Base-by-base conservation (phyloP, 2,888 invertebrate genomes). In the Calameuta filiformis region DNA sequence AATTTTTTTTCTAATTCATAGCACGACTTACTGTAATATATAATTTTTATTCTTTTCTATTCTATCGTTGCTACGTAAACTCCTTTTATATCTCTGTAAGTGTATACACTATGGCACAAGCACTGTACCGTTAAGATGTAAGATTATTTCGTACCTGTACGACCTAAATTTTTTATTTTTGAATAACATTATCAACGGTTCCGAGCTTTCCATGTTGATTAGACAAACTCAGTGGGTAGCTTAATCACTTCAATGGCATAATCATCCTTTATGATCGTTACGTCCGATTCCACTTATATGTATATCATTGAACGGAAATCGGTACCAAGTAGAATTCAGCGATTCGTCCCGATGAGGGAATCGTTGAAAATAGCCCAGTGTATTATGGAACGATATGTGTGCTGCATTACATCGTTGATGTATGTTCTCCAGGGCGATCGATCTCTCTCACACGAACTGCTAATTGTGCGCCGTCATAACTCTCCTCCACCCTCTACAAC, bases 381-480 rank as follows among this genome's bases (percentile, higher is more conserved):
- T 83, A 83, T 68, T 84, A 85, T 84, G 84, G 85, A 85, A 86
- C 84, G 85, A 86, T 86, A 86, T 86, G 85, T 84, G 87, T 85
- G 82, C 86, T 80, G 87, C 88, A 88, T 89, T 89, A 89, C 89
- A 85, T 84, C 85, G 89, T 87, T 91, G 91, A 91, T 90, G 89
- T 89, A 90, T 91, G 91, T 91, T 89, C 90, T 86, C 88, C 86
- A 84, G 87, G 85, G 86, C 90, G 89, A 91, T 91, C 91, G 91
- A 91, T 91, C 91, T 91, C 90, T 90, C 91, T 90, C 91, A 89
- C 91, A 89, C 90, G 88, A 91, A 89, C 91, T 90, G 90, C 91
- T 91, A 91, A 91, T 91, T 91, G 91, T 89, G 89, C 89, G 89
- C 89, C 90, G 89, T 91, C 91, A 91, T 91, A 91, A 91, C 88